A percentile compares a stretch with the other conserved stretches of the same genome.
These are phyloP conservation scores for Lamproptera curius DNA, from an alignment of 2,888 invertebrate species.

Conservation along the genomic window DNA sequence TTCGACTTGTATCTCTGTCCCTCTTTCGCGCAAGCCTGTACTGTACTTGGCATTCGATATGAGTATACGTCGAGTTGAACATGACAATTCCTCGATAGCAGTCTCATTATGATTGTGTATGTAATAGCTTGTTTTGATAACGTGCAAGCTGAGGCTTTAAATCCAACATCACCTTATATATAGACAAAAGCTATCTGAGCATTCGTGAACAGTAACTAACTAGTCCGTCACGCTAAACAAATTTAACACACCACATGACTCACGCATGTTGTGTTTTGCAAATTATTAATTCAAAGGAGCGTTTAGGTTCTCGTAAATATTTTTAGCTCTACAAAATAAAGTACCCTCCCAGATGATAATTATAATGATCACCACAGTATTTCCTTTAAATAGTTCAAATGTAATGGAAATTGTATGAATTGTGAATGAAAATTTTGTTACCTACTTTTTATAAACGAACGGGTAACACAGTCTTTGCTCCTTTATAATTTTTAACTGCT, in stretches of 20 bases:
- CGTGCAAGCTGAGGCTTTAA: conserved; percentile 10
- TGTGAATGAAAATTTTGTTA: no score
- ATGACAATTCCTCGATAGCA: conserved; percentile 58
- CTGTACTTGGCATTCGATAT: conserved; percentile 69
- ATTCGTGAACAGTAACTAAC: conserved; percentile 33
- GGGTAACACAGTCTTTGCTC: no score
- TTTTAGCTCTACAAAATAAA: no score
- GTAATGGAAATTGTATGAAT: no score
- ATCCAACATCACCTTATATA: conserved; percentile 25
- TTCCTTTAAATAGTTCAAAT: no score
- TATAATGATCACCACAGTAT: no score
- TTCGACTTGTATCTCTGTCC: conserved; percentile 69
- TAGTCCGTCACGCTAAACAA: conserved; percentile 31
- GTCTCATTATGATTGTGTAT: conserved; percentile 45
- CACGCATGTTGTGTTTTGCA: conserved; percentile 34
- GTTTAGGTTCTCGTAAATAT: no score
- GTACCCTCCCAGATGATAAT: background rate
- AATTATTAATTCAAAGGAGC: conserved; percentile 30
- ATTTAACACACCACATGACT: conserved; percentile 40
- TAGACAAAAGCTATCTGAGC: conserved; percentile 40
- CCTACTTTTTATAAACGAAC: no score
- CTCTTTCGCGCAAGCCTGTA: conserved; percentile 65
- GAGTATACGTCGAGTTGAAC: conserved; percentile 54
- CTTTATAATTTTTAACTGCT: no score
- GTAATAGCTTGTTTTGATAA: conserved; percentile 47